Conservation (phyloP, 2,113 vertebrate genomes). For the Psettodes erumei region DNA sequence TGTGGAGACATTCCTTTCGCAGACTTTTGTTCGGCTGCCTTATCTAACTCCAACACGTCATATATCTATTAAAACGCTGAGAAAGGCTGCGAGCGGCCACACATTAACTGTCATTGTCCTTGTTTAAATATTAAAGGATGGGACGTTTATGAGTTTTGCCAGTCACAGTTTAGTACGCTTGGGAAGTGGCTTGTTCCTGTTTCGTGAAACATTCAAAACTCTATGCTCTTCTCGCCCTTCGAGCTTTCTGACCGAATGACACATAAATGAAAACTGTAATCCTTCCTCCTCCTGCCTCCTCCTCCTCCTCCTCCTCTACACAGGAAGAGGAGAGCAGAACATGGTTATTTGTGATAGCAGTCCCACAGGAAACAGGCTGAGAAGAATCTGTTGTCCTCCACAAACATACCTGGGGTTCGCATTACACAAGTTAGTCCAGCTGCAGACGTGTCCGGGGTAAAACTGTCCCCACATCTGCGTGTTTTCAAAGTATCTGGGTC, state of each 20-base stretch:
- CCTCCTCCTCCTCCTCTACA: constrained; percentile 5
- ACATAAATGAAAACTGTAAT: constrained; percentile 5
- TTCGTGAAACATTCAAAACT: not conserved
- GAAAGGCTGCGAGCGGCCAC: not conserved
- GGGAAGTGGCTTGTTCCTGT: not conserved
- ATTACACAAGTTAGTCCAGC: constrained; percentile 3
- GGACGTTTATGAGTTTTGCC: not conserved
- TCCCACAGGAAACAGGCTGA: constrained; percentile 60
- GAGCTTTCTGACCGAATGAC: constrained; percentile 1
- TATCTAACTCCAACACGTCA: constrained; percentile 51
- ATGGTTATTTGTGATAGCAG: constrained; percentile 48
- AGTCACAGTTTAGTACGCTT: not conserved
- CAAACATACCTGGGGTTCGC: constrained; percentile 3
- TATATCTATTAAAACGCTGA: not conserved
- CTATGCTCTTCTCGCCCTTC: not conserved
- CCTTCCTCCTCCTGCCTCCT: constrained; percentile 17
- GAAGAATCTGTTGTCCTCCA: constrained; percentile 7
- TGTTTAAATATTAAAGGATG: not conserved
- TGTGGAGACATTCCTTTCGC: constrained; percentile 3
- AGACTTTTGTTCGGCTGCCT: constrained; percentile 43
- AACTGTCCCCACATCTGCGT: constrained; percentile 34
- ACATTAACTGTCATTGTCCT: not conserved
- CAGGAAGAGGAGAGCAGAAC: constrained; percentile 56
- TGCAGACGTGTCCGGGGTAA: constrained; percentile 19
- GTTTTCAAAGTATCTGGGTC: constrained; percentile 28